Conservation (phyloP, 2,797 vertebrate species). For the Adrianichthys oophorus region DNA sequence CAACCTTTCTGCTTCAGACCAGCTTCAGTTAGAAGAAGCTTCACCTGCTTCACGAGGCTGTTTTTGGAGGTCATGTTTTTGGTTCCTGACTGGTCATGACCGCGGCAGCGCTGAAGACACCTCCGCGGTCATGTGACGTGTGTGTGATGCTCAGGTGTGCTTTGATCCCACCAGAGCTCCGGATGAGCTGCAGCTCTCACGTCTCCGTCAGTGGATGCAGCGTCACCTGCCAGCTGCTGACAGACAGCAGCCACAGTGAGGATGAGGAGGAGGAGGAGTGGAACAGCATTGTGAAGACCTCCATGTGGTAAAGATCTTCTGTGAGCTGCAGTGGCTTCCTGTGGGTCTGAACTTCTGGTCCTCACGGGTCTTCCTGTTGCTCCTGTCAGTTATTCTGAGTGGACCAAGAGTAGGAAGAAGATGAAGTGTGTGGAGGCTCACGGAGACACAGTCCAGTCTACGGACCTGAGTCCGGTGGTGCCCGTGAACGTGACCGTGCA, state of each 20-base stretch:
- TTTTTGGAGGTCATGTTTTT: too few relatives aligned
- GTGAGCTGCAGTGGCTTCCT: not conserved
- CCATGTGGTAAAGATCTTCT: constrained; percentile 53
- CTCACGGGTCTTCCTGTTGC: not conserved
- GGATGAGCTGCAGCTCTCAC: constrained; percentile 61
- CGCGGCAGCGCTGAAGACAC: too few relatives aligned
- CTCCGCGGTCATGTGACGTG: too few relatives aligned
- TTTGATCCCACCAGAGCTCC: constrained; percentile 30
- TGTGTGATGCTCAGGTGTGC: not conserved
- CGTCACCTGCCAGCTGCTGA: constrained; percentile 55
- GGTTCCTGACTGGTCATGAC: too few relatives aligned
- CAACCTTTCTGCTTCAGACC: too few relatives aligned
- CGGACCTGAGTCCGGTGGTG: rapidly evolving
- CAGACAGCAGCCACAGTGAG: not conserved
- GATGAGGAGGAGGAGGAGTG: constrained; percentile 24
- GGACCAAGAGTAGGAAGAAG: rapidly evolving
- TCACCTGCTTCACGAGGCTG: too few relatives aligned
- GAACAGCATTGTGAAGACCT: constrained; percentile 30
- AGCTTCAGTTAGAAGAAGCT: not conserved
- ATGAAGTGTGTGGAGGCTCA: not conserved
- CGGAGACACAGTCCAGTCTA: constrained; percentile 32
- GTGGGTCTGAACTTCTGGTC: not conserved
- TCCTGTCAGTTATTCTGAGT: constrained; percentile 4
- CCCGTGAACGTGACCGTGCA: not conserved
- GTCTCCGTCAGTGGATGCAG: not conserved